Base-by-base conservation (phyloP, 2,113 vertebrate genomes). In the Mungos mungo region DNA sequence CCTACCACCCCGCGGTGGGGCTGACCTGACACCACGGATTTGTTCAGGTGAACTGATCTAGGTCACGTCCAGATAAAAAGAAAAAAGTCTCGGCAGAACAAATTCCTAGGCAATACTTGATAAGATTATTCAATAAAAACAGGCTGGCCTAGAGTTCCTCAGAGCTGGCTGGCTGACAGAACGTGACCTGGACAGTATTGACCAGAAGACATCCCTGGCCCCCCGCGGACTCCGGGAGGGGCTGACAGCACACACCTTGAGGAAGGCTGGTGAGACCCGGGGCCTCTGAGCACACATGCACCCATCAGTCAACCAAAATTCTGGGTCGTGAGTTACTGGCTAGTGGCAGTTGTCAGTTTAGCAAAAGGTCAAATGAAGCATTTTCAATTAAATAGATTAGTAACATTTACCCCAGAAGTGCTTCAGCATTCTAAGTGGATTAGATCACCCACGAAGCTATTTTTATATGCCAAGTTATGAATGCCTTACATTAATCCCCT, bases 401-500 rank as follows among this genome's bases (percentile, higher is more conserved):
- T 92, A 41, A 66, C 95, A 96, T 82, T 52, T 66, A 96, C 97
- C 97, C 98, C 98, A 98, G 84, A 98, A 98, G 98, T 98, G 98
- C 98, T 99, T 98, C 98, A 97, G 98, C 98, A 98, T 98, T 97
- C 97, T 98, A 97, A 98, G 93, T 76, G 92, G 94, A 97, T 88
- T 97, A 98, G 88, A 85, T 83, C 85, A 79, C 63, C 96, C 96
- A 94, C 63, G 87, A 93, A 96, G 93, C 97, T 98, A 98, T 97
- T 98, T 98, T 98, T 95, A 89, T 96, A 97, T 1, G 69, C 96
- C 95, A 89, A 95, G 98, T 98, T 98, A 98, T 98, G 98, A 98
- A 99, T 99, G 99, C 99, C 99, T 99, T 99, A 99, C 89, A 97
- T 98, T 85, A 97, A 98, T 96, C 96, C 92, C 98, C 97, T 97